Percentiles rank a stretch among this genome's conserved stretches.
These are phyloP conservation scores for Perizoma flavofasciatum DNA, from an alignment of 2,888 invertebrate genomes.

Conservation along the genomic window DNA sequence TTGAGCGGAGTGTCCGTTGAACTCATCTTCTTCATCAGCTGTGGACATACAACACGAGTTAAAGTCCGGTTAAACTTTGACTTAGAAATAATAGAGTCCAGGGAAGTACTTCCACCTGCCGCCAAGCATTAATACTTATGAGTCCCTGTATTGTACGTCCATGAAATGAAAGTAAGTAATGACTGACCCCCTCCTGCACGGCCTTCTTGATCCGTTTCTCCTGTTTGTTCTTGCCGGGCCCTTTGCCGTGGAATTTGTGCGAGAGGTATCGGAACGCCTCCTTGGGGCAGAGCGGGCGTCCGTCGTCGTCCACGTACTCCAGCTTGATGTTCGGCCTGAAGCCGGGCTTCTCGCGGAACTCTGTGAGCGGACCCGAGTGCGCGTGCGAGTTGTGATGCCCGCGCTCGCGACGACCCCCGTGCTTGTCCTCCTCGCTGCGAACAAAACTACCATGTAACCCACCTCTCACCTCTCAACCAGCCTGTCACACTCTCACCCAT, in stretches of 20 bases:
- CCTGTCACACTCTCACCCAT: too few relatives aligned
- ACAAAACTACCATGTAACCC: neutral
- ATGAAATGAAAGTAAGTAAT: too few relatives aligned
- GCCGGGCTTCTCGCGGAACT: constrained; percentile 95
- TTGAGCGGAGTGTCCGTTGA: constrained; percentile 98
- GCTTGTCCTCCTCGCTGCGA: constrained; percentile 90
- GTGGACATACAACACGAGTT: constrained; percentile 21
- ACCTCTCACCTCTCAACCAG: neutral
- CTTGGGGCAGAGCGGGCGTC: constrained; percentile 95
- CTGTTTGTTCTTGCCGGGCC: constrained; percentile 98
- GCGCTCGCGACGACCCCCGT: constrained; percentile 82
- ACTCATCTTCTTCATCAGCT: constrained; percentile 98
- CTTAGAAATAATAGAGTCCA: too few relatives aligned
- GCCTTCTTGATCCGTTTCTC: constrained; percentile 98
- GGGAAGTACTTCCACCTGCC: too few relatives aligned
- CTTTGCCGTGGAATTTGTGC: constrained; percentile 99
- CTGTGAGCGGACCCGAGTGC: constrained; percentile 90
- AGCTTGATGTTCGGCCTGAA: constrained; percentile 97
- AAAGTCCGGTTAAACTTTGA: neutral
- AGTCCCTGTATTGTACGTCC: too few relatives aligned
- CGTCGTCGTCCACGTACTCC: constrained; percentile 98
- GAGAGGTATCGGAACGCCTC: constrained; percentile 98
- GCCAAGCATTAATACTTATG: too few relatives aligned
- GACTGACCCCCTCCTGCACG: constrained; percentile 93
- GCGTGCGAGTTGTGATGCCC: constrained; percentile 9